Conservation (phyloP, 2,113 vertebrate genomes). For the Solenodon paradoxus region DNA sequence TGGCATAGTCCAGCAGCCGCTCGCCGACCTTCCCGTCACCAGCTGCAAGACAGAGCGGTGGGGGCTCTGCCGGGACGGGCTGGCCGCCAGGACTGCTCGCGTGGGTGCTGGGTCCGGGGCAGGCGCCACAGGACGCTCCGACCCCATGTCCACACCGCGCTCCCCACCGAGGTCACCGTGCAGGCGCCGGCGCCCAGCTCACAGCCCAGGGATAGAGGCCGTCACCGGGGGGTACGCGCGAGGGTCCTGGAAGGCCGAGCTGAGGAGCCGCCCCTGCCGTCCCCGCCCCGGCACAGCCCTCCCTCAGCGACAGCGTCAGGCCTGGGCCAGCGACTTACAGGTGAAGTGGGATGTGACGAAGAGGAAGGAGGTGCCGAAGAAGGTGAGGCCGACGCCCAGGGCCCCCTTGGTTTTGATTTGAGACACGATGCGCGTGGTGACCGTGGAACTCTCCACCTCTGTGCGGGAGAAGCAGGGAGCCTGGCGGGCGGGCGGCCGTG, state of each 20-base stretch:
- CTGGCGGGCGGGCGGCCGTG: not conserved
- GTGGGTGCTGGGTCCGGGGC: too few relatives aligned
- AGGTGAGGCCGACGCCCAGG: constrained; percentile 92
- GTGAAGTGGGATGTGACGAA: constrained; percentile 99
- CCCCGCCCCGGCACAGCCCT: not conserved
- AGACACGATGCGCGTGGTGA: constrained; percentile 97
- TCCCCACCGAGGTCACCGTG: too few relatives aligned
- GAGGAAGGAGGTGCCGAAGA: constrained; percentile 98
- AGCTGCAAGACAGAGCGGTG: constrained; percentile 81
- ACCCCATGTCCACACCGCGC: too few relatives aligned
- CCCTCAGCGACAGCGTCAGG: rapidly evolving
- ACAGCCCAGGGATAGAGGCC: too few relatives aligned
- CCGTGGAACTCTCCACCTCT: constrained; percentile 95
- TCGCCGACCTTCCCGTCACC: constrained; percentile 96
- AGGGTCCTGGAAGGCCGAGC: too few relatives aligned
- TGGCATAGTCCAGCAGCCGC: constrained; percentile 94
- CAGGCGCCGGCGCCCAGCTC: too few relatives aligned
- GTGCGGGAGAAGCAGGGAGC: not conserved
- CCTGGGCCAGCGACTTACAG: constrained; percentile 84
- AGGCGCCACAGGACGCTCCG: too few relatives aligned
- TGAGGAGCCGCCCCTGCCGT: too few relatives aligned
- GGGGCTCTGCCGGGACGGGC: not conserved
- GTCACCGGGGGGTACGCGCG: too few relatives aligned
- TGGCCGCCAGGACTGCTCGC: too few relatives aligned
- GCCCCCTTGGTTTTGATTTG: constrained; percentile 99